Evolutionary conservation across 2,888 invertebrate species (phyloP), one percentile per base, ranked within the genome.

Genomic region (Phengaris arion): DNA sequence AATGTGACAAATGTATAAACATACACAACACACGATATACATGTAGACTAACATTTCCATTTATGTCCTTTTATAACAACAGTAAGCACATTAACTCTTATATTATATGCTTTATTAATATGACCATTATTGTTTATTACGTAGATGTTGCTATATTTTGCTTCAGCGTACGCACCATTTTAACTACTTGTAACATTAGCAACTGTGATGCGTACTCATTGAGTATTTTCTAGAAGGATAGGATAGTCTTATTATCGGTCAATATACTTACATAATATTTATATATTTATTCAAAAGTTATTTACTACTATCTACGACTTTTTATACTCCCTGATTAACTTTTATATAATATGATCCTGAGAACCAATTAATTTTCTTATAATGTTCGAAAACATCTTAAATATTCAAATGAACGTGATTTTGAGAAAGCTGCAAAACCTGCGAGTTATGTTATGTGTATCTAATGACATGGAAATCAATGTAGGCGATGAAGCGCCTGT

Each of bases 401-500:
- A 91, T 89, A 83, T 77, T 77, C 57, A 79, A 72, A 52, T 35
- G 54, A 79, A 81, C 78, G 70, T 69, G 57, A 78, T 54, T 76
- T 76, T 75, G 75, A 78, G 59, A 78, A 81, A 82, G 87, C 87
- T 90, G 88, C 89, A 89, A 90, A 85, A 85, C 82, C 85, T 86
- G 83, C 86, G 80, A 82, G 76, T 78, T 70, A 68, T 74, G 78
- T 82, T 81, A 78, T 77, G 68, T 76, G 75, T 72, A 59, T 70
- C 35, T 75, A 78, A 78, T 74, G 79, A 92, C 86, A 88, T 83
- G 80, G 85, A 81, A 83, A 85, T 85, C 87, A 78, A 81, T 82
- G 81, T 89, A 98, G 98, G 98, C 97, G 98, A 98, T 94, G 98
- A 98, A 94, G 98, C 98, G 90, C 97, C 98, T 85, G 97, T 98